Evolutionary conservation across 2,888 invertebrate genomes (phyloP).

Genomic region (Diarsia mendica): DNA sequence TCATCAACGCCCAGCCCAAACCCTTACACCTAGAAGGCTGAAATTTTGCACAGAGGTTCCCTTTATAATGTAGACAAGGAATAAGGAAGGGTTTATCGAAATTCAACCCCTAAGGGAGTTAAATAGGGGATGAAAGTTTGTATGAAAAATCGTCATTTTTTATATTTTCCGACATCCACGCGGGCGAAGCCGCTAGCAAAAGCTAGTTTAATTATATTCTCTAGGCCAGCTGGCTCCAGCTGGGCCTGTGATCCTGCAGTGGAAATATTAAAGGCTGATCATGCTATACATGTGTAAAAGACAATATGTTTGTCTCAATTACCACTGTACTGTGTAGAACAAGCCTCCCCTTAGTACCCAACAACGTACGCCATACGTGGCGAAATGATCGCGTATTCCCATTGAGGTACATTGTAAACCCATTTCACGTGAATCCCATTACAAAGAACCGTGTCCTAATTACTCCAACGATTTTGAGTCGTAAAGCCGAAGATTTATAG

Average conservation of each 20-base stretch:
- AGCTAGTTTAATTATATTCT: too few species aligned
- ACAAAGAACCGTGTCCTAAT: slow-evolving; percentile 37
- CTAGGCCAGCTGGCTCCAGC: too few species aligned
- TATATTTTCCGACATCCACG: too few species aligned
- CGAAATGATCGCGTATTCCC: neutral
- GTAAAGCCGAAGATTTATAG: slow-evolving; percentile 53
- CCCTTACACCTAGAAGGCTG: too few species aligned
- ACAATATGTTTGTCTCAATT: neutral
- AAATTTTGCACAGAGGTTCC: too few species aligned
- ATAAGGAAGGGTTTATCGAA: too few species aligned
- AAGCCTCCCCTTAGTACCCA: neutral
- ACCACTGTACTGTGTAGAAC: neutral
- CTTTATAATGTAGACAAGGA: too few species aligned
- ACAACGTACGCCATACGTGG: slow-evolving; percentile 2
- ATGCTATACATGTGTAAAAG: neutral
- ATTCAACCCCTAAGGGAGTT: too few species aligned
- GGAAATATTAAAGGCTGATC: neutral
- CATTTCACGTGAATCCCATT: slow-evolving; percentile 19
- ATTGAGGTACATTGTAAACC: slow-evolving; percentile 7
- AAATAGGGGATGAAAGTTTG: too few species aligned
- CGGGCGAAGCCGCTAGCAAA: too few species aligned
- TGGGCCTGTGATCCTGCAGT: neutral
- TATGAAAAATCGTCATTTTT: too few species aligned
- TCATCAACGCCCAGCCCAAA: too few species aligned
- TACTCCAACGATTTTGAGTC: slow-evolving; percentile 49